These are phyloP conservation scores for Myripristis murdjan DNA, from an alignment of 2,797 vertebrate species.

Conservation along the genomic window DNA sequence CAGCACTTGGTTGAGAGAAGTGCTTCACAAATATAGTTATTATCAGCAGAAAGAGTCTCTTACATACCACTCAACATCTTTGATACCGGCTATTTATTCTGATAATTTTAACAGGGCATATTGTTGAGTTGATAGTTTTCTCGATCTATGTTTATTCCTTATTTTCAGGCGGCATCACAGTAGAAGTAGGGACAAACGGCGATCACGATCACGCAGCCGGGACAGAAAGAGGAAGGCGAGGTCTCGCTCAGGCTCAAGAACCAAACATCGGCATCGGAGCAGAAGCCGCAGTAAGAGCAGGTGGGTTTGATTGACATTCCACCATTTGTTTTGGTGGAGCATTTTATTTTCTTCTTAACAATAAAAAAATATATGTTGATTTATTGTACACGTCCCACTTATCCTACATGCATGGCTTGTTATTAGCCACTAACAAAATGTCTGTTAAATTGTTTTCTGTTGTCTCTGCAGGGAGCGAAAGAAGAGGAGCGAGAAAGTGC, in stretches of 20 bases:
- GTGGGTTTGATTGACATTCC: constrained; percentile 66
- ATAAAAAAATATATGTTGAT: too few relatives aligned
- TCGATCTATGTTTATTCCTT: constrained; percentile 22
- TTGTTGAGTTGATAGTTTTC: background rate
- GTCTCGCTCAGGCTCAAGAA: constrained; percentile 92
- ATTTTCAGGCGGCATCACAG: constrained; percentile 92
- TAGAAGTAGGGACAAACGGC: constrained; percentile 92
- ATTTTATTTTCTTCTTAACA: too few relatives aligned
- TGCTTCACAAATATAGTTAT: background rate
- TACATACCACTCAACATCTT: too few relatives aligned
- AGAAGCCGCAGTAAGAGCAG: constrained; percentile 94
- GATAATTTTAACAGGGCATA: background rate
- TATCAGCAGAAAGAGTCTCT: background rate
- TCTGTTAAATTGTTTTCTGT: constrained; percentile 18
- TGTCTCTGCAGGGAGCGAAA: constrained; percentile 90
- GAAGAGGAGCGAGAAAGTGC: constrained; percentile 93
- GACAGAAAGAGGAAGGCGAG: constrained; percentile 90
- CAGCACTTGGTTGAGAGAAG: background rate
- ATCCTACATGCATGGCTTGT: background rate
- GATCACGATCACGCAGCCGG: constrained; percentile 88
- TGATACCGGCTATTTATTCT: background rate
- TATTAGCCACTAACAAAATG: background rate
- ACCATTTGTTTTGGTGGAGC: background rate
- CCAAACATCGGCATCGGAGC: constrained; percentile 93
- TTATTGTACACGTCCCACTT: too few relatives aligned